Evolutionary conservation across 2,888 invertebrate genomes (phyloP).

Genomic region (Agapostemon virescens): DNA sequence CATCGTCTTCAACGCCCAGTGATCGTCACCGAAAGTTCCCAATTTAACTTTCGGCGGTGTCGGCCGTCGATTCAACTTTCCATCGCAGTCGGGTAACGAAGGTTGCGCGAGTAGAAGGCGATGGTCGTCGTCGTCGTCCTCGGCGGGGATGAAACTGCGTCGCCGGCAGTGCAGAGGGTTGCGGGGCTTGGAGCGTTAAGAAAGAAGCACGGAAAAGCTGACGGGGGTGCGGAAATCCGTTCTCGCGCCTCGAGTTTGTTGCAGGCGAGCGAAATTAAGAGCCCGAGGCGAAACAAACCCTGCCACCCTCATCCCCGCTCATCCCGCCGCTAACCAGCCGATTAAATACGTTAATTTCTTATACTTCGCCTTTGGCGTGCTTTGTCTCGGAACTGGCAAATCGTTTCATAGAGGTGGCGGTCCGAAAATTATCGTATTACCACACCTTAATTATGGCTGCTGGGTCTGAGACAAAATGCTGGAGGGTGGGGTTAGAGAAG

Average conservation of each 20-base stretch:
- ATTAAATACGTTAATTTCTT: conserved; percentile 45
- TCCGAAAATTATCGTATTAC: conserved; percentile 61
- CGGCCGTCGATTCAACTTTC: conserved; percentile 38
- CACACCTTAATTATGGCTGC: conserved; percentile 52
- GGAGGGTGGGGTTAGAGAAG: not conserved
- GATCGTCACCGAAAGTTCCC: conserved; percentile 29
- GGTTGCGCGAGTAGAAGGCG: not conserved
- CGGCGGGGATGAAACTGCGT: not conserved
- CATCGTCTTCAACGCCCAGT: not conserved
- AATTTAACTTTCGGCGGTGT: conserved; percentile 50
- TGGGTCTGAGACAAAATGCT: conserved; percentile 6
- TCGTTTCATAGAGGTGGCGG: conserved; percentile 52
- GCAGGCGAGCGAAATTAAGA: conserved; percentile 14
- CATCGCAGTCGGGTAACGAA: conserved; percentile 7
- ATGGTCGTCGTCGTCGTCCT: not conserved
- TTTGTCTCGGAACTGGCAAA: conserved; percentile 35
- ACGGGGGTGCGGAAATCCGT: conserved; percentile 11
- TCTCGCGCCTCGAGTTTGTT: conserved; percentile 36
- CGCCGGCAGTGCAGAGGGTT: not conserved
- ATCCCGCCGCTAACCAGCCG: not conserved
- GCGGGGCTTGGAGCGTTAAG: not conserved
- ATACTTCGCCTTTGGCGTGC: conserved; percentile 10
- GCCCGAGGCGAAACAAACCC: conserved; percentile 1
- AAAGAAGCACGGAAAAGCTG: conserved; percentile 18
- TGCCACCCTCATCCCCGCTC: not conserved